Conservation (phyloP, 2,113 vertebrate genomes). For the Rhagologus leucostigma region DNA sequence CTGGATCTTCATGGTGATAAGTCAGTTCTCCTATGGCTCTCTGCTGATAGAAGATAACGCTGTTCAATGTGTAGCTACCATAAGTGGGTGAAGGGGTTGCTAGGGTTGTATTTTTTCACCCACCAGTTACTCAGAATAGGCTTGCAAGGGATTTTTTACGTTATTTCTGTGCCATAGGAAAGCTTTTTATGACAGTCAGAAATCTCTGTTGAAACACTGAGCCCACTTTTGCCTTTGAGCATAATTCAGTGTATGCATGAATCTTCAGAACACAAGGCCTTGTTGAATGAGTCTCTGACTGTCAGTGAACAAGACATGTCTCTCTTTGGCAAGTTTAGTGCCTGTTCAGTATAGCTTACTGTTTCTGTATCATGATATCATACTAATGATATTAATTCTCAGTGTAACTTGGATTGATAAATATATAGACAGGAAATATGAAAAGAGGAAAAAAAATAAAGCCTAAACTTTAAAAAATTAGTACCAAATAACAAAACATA, state of each 20-base stretch:
- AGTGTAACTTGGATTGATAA: background rate
- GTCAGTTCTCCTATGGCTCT: background rate
- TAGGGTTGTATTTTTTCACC: background rate
- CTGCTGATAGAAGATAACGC: rapidly evolving
- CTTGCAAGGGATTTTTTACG: background rate
- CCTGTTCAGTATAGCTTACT: background rate
- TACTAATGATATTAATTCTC: background rate
- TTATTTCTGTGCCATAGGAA: background rate
- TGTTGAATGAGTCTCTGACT: background rate
- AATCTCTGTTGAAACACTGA: background rate
- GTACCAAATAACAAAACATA: background rate
- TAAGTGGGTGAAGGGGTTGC: background rate
- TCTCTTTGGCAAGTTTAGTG: background rate
- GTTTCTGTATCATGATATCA: background rate
- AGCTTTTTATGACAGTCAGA: background rate
- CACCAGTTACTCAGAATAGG: background rate
- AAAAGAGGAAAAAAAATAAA: background rate
- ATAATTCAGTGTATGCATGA: background rate
- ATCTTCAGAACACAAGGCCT: rapidly evolving
- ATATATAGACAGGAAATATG: background rate
- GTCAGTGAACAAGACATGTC: background rate
- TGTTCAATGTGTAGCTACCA: rapidly evolving
- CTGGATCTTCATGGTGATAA: background rate
- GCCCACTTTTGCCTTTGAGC: background rate
- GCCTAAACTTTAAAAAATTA: background rate